Evolutionary conservation across 2,888 invertebrate genomes (phyloP).

Genomic region (Dynastes tityus): DNA sequence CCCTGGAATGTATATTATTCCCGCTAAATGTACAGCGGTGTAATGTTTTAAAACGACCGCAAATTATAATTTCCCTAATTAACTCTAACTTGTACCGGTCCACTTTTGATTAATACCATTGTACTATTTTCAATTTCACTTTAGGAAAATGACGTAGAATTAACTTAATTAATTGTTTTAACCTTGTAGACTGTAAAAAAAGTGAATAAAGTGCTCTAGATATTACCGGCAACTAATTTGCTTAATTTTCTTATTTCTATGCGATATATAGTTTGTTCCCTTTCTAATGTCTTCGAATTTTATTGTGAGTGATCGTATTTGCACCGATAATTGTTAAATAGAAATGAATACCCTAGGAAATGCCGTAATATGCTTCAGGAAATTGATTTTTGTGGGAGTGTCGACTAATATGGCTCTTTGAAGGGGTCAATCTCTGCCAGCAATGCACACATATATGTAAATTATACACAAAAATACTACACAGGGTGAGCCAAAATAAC

Average conservation of each 20-base stretch:
- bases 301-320: conserved; percentile 12
- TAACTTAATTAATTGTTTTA: not conserved
- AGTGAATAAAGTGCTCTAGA: conserved; percentile 16
- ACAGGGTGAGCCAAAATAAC: not conserved
- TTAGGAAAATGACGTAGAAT: not conserved
- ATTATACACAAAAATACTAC: not conserved
- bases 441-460: not conserved
- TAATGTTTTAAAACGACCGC: not conserved
- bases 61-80: not conserved
- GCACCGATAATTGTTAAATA: conserved; percentile 35
- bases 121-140: not conserved
- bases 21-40: not conserved
- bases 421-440: conserved; percentile 43
- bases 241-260: conserved; percentile 30
- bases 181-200: conserved; percentile 15
- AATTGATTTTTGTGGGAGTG: conserved; percentile 61
- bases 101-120: not conserved
- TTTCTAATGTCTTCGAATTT: not conserved
- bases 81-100: not conserved
- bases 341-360: conserved; percentile 49
- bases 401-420: conserved; percentile 45
- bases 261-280: not conserved
- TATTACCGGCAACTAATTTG: not conserved
- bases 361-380: conserved; percentile 55
- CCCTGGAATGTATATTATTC: not conserved